Base-by-base conservation (phyloP, 1,140 invertebrate genomes). In the Zeugodacus cucurbitae region DNA sequence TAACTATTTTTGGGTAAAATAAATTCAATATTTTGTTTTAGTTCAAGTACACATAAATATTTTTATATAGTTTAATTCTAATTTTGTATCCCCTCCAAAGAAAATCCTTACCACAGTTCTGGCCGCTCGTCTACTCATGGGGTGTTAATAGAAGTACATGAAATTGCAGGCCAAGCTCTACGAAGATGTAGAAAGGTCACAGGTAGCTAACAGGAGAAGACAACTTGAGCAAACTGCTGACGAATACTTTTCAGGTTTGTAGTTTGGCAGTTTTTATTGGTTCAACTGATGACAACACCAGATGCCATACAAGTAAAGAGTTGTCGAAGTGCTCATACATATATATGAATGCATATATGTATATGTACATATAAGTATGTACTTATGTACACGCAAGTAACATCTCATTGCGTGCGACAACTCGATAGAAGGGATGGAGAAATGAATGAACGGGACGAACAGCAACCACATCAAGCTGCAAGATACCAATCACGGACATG, bases 151-250 rank as follows among this genome's bases (percentile, higher is more conserved):
- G 58, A 62, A 62, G 89, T 89, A 90, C 89, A 89, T 89, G 88
- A 70, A 26, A 88, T 85, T 67, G 70, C 86, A 64, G 74, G 37
- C 32, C 58, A 85, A 64, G 34, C 85, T 57, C 62, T 86, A 67
- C 82, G 58, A 82, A 86, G 48, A 70, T 82, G 67, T 86, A 58
- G 48, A 88, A 88, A 88, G 54, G 59, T 86, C 64, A 74, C 59
- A 88, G 64, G 86, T 64, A 88, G 57, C 14, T n/a, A 2, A 70
- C 74, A 54, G 32, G 7, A n/a, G 26, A 86, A 41, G 57, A 62
- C 82, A 54, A 86, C 41, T 11, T 26, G 3, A 20, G 22, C 89
- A 91, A 91, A 92, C 90, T 91, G 92, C 92, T 93, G 91, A 93
- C 92, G 88, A 89, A 91, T 89, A 89, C 89, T 92, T 91, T 91